These are phyloP conservation scores for Pygocentrus nattereri DNA, from an alignment of 2,797 vertebrate genomes.

Conservation along the genomic window DNA sequence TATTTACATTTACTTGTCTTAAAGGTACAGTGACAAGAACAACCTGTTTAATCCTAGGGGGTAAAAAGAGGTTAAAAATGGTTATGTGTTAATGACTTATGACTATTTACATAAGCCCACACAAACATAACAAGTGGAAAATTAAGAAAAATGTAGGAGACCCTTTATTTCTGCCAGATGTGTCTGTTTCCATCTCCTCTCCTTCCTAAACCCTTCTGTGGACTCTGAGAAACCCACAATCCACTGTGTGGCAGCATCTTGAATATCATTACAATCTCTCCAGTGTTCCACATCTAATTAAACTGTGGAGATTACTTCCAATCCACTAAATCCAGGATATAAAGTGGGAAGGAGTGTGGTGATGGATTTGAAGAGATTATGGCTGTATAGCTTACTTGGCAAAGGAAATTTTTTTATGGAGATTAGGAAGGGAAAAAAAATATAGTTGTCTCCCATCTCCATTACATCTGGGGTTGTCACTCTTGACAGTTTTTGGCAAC, in stretches of 20 bases:
- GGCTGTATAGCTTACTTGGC: background rate
- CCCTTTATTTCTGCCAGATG: conserved; percentile 10
- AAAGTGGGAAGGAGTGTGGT: conserved; percentile 18
- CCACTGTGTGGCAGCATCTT: conserved; percentile 8
- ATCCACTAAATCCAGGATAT: conserved; percentile 36
- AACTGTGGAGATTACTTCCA: conserved; percentile 44
- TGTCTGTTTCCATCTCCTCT: conserved; percentile 14
- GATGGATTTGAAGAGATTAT: conserved; percentile 43
- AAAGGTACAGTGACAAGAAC: too few species aligned
- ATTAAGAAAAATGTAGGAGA: too few species aligned
- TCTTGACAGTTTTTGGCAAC: background rate
- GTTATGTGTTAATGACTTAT: too few species aligned
- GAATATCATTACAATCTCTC: conserved; percentile 28
- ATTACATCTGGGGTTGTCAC: background rate
- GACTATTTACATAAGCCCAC: too few species aligned
- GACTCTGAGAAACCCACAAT: conserved; percentile 13
- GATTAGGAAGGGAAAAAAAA: conserved; percentile 13
- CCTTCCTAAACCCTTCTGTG: background rate
- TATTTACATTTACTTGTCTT: too few species aligned
- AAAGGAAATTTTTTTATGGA: conserved; percentile 33
- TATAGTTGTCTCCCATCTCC: background rate
- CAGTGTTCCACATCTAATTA: conserved; percentile 50
- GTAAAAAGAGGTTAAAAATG: too few species aligned
- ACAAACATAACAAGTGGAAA: too few species aligned
- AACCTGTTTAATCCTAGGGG: too few species aligned